Evolutionary conservation across 2,113 vertebrate species (phyloP), one percentile per base, ranked within the genome.

Genomic region (Prunella himalayana): DNA sequence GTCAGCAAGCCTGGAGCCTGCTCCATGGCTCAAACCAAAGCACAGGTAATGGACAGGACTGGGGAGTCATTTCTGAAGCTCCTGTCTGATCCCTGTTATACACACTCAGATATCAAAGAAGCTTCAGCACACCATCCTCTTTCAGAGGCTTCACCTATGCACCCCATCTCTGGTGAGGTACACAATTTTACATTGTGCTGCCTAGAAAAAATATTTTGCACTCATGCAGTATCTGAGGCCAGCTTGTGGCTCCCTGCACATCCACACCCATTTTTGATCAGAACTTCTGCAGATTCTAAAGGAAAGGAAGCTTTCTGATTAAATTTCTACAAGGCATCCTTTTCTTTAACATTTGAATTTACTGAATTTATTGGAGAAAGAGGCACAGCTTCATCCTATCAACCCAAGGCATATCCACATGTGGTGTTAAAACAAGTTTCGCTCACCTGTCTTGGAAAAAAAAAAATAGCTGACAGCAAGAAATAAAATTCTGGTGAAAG

Each of bases 41-140:
- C 4, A 2, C 17, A 65, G 37, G 4, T 2, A 73, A 39, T 6
- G 2, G 31, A 11, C 0, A 20, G 27, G 15, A 33, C 0, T 61
- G 25, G 14, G 24, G 31, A 57, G 27, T 69, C 0, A 9, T 15
- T 53, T 44, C 71, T 78, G n/a, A 70, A 70, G 31, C 0, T 0
- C 5, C 1, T 9, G 12, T 20, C 39, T 59, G 41, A 72, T 24
- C 27, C 35, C 27, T 68, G 11, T 45, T 41, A 9, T 1, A 3
- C 23, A 37, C 27, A 21, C n/a, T 56, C 23, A 37, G 31, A 11
- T 21, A 44, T 10, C 60, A 42, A 39, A 88, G 68, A 24, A 54
- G 13, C 8, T 68, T 49, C 65, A 30, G 41, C 33, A 68, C 63
- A 44, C 10, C 7, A 25, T 49, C 70, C 17, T 53, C 54, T 59